A percentile compares a stretch with the other conserved stretches of the same genome.
Conservation (phyloP, 1,140 invertebrate genomes). For the Penaeus japonicus region DNA sequence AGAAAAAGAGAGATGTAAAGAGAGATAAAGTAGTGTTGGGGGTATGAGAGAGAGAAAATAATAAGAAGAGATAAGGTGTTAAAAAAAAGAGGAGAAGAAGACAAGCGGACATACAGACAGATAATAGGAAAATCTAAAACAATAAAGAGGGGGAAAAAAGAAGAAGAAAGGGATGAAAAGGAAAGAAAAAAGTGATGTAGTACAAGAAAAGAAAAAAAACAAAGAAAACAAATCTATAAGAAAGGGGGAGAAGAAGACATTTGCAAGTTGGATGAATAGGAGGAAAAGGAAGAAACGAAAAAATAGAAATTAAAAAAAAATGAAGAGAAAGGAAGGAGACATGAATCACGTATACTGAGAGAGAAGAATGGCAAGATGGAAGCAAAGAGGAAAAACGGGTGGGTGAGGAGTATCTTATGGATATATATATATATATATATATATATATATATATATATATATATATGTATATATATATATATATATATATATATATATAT, state of each 20-base stretch:
- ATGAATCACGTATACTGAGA: neutral
- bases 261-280: no score
- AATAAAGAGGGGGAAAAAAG: neutral
- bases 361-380: neutral
- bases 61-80: neutral
- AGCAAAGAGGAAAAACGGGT: neutral
- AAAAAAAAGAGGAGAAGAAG: neutral
- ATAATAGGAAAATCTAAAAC: neutral
- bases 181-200: neutral
- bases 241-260: no score
- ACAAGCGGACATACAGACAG: no score
- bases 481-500: constrained; percentile 6
- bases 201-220: no score
- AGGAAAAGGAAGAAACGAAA: no score
- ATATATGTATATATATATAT: neutral
- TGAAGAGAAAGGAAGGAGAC: no score
- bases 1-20: neutral
- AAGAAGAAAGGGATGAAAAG: neutral
- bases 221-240: no score
- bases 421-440: neutral
- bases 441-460: neutral
- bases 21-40: neutral
- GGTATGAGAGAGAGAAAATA: neutral
- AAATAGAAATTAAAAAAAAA: no score
- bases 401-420: neutral